Base-by-base conservation (phyloP, 2,888 invertebrate genomes). In the Coelopa pilipes region DNA sequence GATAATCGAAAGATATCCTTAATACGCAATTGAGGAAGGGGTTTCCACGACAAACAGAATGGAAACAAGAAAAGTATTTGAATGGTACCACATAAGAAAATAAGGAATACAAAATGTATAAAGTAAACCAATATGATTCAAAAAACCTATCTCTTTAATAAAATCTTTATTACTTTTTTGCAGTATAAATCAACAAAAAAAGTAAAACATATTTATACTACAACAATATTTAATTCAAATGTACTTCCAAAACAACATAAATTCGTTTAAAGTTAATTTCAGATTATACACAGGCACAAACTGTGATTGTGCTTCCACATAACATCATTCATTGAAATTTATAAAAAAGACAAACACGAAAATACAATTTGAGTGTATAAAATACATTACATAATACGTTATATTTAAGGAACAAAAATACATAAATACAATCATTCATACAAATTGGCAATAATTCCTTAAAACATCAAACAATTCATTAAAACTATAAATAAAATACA, bases 151-250 rank as follows among this genome's bases (percentile, higher is more conserved):
- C 7, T 50, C 50, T 67, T 50, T 15, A 24, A 59, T 71, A 65
- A 71, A 71, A 71, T 47, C 11, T 71, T 65, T 71, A 65, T 63
- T 71, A 63, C 21, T 49, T 60, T 60, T 71, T 53, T 62, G 62
- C 47, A 63, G 21, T 59, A 19, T 60, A 60, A 49, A 70, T 49
- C 49, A 70, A 60, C 47, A 70, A 63, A 57, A 69, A 19, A 59
- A 17, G 50, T 50, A 19, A 17, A 47, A 66, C 13, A 62, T 34
- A 62, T 62, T 15, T 62, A 11, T n/a, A 62, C n/a, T 34, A 34
- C 49, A 17, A 65, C 49, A 66, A 49, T 49, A 49, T 10, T 66
- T 66, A 10, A 24, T 24, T n/a, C 7, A 49, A 17, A 34, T 34
- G 15, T 46, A 59, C 17, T 69, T n/a, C 55, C 45, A 57, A 49